These are phyloP conservation scores for Falco peregrinus DNA, from an alignment of 2,797 vertebrate species.

Conservation along the genomic window DNA sequence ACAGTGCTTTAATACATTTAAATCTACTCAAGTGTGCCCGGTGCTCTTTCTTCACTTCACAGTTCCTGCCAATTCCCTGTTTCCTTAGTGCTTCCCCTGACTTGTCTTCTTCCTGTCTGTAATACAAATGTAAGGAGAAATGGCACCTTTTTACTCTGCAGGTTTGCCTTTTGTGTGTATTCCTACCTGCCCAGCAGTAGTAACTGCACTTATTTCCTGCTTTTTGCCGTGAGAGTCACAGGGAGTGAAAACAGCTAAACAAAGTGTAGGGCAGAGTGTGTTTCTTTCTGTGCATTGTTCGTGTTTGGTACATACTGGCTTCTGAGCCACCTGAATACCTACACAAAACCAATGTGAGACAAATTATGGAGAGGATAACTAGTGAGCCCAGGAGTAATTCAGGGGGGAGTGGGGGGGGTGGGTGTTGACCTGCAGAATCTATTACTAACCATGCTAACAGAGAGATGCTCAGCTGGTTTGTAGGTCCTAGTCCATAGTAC, in stretches of 20 bases:
- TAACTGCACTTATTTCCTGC: not conserved
- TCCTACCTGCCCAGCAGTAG: slow-evolving; percentile 2
- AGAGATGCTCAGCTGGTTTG: not conserved
- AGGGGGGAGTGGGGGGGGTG: not conserved
- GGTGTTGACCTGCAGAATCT: not conserved
- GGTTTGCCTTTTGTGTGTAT: not conserved
- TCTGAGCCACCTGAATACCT: not conserved
- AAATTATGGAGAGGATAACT: not conserved
- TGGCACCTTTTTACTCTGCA: not conserved
- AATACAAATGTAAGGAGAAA: slow-evolving; percentile 6
- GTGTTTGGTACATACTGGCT: not conserved
- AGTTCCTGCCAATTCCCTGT: not conserved
- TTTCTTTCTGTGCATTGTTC: not conserved
- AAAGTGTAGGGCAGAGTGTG: not conserved
- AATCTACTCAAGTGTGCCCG: not conserved
- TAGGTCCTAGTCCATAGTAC: not conserved
- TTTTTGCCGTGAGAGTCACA: not conserved
- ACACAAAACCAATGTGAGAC: not conserved
- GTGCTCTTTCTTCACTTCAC: slow-evolving; percentile 1
- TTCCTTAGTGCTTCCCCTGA: not conserved
- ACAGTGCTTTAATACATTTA: not conserved
- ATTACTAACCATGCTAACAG: not conserved
- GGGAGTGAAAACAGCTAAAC: not conserved
- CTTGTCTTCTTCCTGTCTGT: not conserved
- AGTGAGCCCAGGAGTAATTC: not conserved